Conservation (phyloP, 2,797 vertebrate species). For the Cossypha polioptera region DNA sequence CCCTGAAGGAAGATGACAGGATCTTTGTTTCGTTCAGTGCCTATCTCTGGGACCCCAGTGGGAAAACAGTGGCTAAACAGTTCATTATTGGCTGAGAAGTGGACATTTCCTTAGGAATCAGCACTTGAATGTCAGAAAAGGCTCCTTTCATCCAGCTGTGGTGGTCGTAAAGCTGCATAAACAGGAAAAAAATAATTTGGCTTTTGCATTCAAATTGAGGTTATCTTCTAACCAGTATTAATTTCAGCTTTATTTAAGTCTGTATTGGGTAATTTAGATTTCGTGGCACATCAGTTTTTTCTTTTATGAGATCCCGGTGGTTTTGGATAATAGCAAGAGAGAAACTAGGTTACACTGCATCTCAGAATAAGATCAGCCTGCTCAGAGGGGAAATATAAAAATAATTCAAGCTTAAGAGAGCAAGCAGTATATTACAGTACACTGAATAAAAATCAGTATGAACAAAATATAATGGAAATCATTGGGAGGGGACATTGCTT, state of each 20-base stretch:
- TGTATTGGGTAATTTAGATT: neutral
- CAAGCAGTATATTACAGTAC: neutral
- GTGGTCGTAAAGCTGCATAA: neutral
- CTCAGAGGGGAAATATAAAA: neutral
- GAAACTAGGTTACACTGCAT: slow-evolving; percentile 10
- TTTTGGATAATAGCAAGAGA: neutral
- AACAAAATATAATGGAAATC: neutral
- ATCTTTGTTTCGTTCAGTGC: neutral
- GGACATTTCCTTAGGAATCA: neutral
- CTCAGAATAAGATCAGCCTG: neutral
- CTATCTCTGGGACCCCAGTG: neutral
- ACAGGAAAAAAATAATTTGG: neutral
- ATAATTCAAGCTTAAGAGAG: neutral
- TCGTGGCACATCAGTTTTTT: neutral
- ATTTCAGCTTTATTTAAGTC: slow-evolving; percentile 28
- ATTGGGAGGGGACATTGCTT: neutral
- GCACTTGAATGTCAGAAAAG: neutral
- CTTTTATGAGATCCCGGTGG: neutral
- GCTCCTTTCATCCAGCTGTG: neutral
- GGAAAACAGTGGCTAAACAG: neutral
- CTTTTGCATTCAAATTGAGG: neutral
- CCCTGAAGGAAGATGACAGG: neutral
- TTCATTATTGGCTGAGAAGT: neutral
- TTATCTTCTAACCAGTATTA: neutral
- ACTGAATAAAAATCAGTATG: neutral